Base-by-base conservation (phyloP, 2,113 vertebrate species). In the Pollachius pollachius region DNA sequence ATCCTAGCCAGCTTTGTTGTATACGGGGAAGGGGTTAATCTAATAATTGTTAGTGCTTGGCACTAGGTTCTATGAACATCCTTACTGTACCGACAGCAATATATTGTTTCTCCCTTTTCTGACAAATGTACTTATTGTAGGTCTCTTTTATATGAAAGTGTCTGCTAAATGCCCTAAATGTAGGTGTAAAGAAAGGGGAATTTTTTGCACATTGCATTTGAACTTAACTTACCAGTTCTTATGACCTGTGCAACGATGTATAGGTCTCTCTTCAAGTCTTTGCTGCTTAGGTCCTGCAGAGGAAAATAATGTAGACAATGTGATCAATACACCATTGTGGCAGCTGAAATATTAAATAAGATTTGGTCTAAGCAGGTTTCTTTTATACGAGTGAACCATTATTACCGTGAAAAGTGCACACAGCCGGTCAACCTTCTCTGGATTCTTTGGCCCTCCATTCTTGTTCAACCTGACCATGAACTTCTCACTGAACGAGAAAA, bases 381-480 rank as follows among this genome's bases (percentile, higher is more conserved):
- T 34, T 8, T 41, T 48, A 9, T 30, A 34, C 48, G 25, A n/a
- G 11, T 5, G 12, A 19, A 4, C 17, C 6, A 54, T 23, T n/a
- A 12, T 74, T 93, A 98, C 96, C 85, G 95, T 98, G 88, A 98
- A 98, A 81, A 98, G 93, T 2, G 96, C 95, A 83, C 95, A 98
- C 86, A 98, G 94, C 54, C 96, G 94, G 76, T 99, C 97, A 64
- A 94, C 94, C 86, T 98, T 98, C 90, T 99, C 97, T 1, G 95
- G 95, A 76, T 98, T 98, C 88, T 95, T 95, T 80, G 96, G 95
- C 68, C 95, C 96, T 83, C 96, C 96, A 0, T 96, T 98, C 93
- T 98, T 99, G 92, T 98, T 99, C 73, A 99, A 89, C 87, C 94
- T 95, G 87, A 98, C 96, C 92, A 99, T 92, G 88, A 99, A 99